Evolutionary conservation across 1,140 invertebrate genomes (phyloP).

Genomic region (Arctopsyche grandis): DNA sequence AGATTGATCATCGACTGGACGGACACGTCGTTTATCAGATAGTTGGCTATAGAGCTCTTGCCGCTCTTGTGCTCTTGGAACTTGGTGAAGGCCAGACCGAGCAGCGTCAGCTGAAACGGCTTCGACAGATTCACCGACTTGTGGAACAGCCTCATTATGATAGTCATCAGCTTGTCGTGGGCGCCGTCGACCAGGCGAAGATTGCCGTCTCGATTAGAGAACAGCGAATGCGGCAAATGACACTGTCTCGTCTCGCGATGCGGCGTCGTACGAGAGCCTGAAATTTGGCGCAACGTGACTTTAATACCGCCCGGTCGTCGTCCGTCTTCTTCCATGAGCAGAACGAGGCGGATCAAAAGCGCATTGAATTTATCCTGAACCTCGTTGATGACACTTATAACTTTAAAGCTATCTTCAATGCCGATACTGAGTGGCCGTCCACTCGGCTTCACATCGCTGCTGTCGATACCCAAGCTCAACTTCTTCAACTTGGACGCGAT

Average conservation of each 20-base stretch:
- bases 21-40: conserved; percentile 75
- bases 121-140: conserved; percentile 76
- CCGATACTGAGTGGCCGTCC: conserved; percentile 78
- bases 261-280: conserved; percentile 66
- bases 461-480: conserved; percentile 77
- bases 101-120: conserved; percentile 80
- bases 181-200: conserved; percentile 67
- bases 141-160: conserved; percentile 79
- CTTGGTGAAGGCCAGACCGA: conserved; percentile 82
- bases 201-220: conserved; percentile 66
- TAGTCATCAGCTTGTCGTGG: conserved; percentile 73
- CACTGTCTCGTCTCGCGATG: conserved; percentile 79
- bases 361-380: conserved; percentile 75
- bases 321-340: conserved; percentile 78
- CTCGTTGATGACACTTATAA: conserved; percentile 75
- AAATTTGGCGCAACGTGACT: conserved; percentile 76
- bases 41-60: conserved; percentile 75
- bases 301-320: conserved; percentile 78
- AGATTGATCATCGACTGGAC: conserved; percentile 76
- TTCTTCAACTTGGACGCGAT: conserved; percentile 74
- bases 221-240: conserved; percentile 72
- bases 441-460: conserved; percentile 73
- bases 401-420: conserved; percentile 79
- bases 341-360: conserved; percentile 74
- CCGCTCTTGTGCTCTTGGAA: conserved; percentile 76